Conservation (phyloP, 2,888 invertebrate species). For the Epirrhoe tristata region DNA sequence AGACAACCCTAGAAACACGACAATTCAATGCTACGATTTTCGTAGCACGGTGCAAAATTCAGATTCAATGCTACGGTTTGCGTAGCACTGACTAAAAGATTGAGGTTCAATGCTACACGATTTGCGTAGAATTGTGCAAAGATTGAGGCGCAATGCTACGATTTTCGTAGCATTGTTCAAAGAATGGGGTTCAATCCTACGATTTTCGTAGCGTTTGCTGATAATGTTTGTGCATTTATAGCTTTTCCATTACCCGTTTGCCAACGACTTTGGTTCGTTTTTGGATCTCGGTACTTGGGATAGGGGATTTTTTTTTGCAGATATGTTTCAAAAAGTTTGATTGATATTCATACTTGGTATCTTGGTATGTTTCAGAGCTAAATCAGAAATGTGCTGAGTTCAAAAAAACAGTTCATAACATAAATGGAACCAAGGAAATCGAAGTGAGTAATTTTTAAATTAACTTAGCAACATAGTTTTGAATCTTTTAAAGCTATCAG, state of each 20-base stretch:
- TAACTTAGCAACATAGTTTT: not conserved
- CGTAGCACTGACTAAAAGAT: constrained; percentile 1
- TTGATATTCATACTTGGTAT: not conserved
- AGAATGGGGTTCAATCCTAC: not conserved
- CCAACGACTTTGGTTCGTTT: too few relatives aligned
- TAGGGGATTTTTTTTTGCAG: too few relatives aligned
- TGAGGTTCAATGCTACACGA: constrained; percentile 3
- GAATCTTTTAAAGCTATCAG: too few relatives aligned
- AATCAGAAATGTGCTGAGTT: constrained; percentile 78
- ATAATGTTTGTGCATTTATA: too few relatives aligned
- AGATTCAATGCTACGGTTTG: constrained; percentile 6
- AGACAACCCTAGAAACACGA: too few relatives aligned
- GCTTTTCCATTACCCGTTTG: too few relatives aligned
- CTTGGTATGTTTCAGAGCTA: constrained; percentile 56
- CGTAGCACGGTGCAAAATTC: constrained; percentile 69
- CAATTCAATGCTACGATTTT: constrained; percentile 1
- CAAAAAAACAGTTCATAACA: constrained; percentile 64
- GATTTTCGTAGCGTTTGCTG: constrained; percentile 52
- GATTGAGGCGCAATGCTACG: constrained; percentile 52
- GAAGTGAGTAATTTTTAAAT: constrained; percentile 57
- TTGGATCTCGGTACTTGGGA: too few relatives aligned
- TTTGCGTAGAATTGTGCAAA: constrained; percentile 48
- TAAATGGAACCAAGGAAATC: constrained; percentile 68
- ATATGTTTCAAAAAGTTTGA: too few relatives aligned
- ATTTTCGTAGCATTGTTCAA: not conserved